Evolutionary conservation across 2,797 vertebrate genomes (phyloP), one percentile per base, ranked within the genome.

Genomic region (Cryptoblepharus egeriae): DNA sequence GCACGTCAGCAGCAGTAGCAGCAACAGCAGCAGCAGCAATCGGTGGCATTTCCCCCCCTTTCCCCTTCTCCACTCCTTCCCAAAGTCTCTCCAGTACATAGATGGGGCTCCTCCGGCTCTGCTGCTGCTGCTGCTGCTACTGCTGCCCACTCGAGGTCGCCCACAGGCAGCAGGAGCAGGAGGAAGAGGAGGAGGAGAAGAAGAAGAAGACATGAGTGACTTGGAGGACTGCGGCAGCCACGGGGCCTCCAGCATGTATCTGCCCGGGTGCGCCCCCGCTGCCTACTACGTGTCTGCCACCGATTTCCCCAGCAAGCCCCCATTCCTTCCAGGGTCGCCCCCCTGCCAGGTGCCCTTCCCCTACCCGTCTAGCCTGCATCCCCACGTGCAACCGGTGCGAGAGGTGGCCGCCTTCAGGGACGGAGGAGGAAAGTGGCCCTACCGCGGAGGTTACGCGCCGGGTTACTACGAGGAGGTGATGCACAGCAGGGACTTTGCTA

Each of bases 261-360:
- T 99, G 93, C 98, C 98, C 79, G 98, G 97, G 95, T 99, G 98
- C 80, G 97, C 60, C 37, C 37, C 69, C 22, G 69, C 82, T 35
- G 82, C 98, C 90, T 99, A 99, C 95, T 99, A 99, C 92, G 97
- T 99, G 89, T 97, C 98, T 91, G 96, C 98, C 91, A 97, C 98
- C 78, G 98, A 99, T 96, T 99, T 99, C 95, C 97, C 98, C 69
- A 96, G 97, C 93, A 98, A 99, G 92, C 96, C 98, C 85, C 97
- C 98, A 90, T 99, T 99, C 96, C 96, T 99, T 94, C 97, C 98
- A 87, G 98, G 98, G 77, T 97, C 97, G 32, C 97, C 98, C 77
- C 97, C 98, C 92, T 99, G 98, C 95, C 98, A 98, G 95, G 97
- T 98, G 89, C 97, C 98, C 97, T 99, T 99, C 92, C 97, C 98